A percentile compares a stretch with the other conserved stretches of the same genome.
Conservation (phyloP, 2,113 vertebrate species). For the Riparia riparia region DNA sequence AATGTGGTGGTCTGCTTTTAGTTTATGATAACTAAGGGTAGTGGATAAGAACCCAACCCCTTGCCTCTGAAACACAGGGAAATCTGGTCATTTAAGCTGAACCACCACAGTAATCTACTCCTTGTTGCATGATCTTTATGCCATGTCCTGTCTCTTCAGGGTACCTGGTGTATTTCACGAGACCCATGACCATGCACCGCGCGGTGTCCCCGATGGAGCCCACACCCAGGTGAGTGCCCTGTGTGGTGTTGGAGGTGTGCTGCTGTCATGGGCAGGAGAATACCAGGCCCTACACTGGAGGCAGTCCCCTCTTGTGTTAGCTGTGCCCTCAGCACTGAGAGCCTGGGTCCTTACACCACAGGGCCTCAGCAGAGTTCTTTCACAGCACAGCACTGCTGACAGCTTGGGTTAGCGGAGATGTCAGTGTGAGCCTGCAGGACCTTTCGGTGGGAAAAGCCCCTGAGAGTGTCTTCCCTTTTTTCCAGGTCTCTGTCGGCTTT, state of each 20-base stretch:
- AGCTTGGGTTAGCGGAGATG: background rate
- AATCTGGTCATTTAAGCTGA: background rate
- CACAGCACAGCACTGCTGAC: background rate
- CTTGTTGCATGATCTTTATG: background rate
- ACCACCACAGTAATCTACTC: background rate
- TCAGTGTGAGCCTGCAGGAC: background rate
- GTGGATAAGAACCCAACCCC: background rate
- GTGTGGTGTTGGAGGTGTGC: fast-evolving
- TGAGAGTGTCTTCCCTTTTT: background rate
- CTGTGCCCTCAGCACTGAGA: background rate
- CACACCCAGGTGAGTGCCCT: slow-evolving; percentile 86
- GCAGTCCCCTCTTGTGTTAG: background rate
- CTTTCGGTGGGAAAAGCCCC: background rate
- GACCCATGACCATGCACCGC: slow-evolving; percentile 95
- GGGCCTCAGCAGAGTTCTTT: background rate
- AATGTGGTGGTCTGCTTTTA: background rate
- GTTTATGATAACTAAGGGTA: background rate
- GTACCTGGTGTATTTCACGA: slow-evolving; percentile 95
- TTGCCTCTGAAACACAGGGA: background rate
- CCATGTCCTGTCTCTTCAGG: slow-evolving; percentile 69
- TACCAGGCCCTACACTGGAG: fast-evolving
- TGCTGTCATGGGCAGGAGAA: background rate
- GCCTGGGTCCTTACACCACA: background rate
- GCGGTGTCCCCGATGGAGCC: slow-evolving; percentile 90
- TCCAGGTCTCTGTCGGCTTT: slow-evolving; percentile 92